Evolutionary conservation across 2,113 vertebrate genomes (phyloP).

Genomic region (Neoarius graeffei): DNA sequence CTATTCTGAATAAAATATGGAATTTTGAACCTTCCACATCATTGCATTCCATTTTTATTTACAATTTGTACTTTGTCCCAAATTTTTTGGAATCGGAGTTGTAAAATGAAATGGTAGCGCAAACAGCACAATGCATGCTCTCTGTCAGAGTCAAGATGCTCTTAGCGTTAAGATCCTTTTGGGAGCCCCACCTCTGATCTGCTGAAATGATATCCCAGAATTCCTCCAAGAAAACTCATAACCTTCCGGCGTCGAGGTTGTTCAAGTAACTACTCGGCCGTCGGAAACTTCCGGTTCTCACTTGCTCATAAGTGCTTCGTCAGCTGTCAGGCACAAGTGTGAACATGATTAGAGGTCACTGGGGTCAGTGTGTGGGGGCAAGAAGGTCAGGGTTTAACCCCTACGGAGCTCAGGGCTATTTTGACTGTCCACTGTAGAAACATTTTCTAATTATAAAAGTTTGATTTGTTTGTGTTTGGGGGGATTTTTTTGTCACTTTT

Average conservation of each 20-base stretch:
- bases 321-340: constrained; percentile 35
- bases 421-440: not conserved
- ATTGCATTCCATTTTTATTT: too few relatives aligned
- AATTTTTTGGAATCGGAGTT: too few relatives aligned
- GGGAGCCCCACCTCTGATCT: too few relatives aligned
- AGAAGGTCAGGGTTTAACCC: constrained; percentile 22
- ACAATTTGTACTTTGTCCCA: too few relatives aligned
- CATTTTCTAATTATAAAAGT: not conserved
- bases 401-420: constrained; percentile 10
- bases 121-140: too few relatives aligned
- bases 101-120: too few relatives aligned
- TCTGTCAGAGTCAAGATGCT: too few relatives aligned
- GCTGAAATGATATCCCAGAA: not conserved
- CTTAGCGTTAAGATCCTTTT: too few relatives aligned
- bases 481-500: not conserved
- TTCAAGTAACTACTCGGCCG: not conserved
- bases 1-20: too few relatives aligned
- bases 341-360: constrained; percentile 17
- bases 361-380: constrained; percentile 26
- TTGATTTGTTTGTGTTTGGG: not conserved
- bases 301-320: not conserved
- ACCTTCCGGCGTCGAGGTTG: not conserved
- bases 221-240: not conserved
- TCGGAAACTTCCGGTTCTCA: not conserved
- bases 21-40: too few relatives aligned